A percentile compares a stretch with the other conserved stretches of the same genome.
Evolutionary conservation across 35 echinoderm and acorn worm species (phyloP).

Genomic region (Holothuria glaberrima): DNA sequence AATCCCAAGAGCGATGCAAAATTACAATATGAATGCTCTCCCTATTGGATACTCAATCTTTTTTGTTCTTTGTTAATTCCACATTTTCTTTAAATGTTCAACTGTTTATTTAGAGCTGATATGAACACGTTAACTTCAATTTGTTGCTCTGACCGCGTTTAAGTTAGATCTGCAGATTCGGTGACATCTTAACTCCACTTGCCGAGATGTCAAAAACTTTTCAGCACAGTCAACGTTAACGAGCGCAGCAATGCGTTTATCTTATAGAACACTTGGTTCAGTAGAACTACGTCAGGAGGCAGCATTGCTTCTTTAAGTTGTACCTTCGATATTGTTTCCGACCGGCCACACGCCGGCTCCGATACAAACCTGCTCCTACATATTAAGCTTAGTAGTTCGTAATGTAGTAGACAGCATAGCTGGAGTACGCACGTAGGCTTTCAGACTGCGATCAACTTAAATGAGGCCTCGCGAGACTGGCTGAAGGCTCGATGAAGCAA

Average conservation of each 20-base stretch:
- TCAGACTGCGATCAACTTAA: too few relatives aligned
- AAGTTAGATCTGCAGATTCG: neutral
- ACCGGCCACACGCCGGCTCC: neutral
- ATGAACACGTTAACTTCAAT: neutral
- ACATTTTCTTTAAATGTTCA: neutral
- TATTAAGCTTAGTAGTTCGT: neutral
- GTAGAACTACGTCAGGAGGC: neutral
- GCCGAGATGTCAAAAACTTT: constrained; percentile 46
- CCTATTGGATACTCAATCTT: neutral
- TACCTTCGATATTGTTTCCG: constrained; percentile 10
- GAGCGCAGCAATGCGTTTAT: constrained; percentile 19
- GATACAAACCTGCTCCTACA: neutral
- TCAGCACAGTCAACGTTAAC: neutral
- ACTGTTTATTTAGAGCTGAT: neutral
- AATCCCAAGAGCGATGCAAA: too few relatives aligned
- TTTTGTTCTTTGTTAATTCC: neutral
- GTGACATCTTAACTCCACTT: neutral
- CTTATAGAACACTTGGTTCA: neutral
- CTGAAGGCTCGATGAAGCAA: too few relatives aligned
- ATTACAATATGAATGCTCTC: too few relatives aligned
- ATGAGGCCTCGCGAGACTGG: too few relatives aligned
- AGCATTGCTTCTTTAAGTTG: neutral
- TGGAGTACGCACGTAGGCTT: neutral
- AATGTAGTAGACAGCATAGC: neutral
- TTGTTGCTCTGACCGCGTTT: neutral